phyloP scores from a whole-genome alignment of 2,888 invertebrate genomes.

The Dynastes maya region DNA sequence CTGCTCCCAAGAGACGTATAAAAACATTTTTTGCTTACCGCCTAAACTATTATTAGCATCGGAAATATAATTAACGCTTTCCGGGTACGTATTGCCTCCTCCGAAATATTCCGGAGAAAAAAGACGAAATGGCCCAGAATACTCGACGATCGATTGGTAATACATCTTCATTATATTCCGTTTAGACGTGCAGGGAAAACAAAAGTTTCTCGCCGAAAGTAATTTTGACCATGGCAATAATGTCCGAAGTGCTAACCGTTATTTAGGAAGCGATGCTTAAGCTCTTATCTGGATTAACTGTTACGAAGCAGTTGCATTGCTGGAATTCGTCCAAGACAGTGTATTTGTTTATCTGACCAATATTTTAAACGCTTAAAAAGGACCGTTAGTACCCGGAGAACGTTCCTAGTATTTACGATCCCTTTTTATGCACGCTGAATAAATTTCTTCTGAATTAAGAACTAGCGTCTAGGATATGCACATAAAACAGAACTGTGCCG shows the following conservation, averaged over 20 bases:
- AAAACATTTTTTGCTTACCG: constrained; percentile 13
- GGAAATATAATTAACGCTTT: constrained; percentile 17
- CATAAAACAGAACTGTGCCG: not conserved
- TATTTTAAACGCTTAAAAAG: constrained; percentile 35
- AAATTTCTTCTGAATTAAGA: constrained; percentile 3
- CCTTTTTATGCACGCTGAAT: constrained; percentile 15
- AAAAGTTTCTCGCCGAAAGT: not conserved
- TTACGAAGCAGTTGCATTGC: constrained; percentile 22
- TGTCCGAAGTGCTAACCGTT: constrained; percentile 13
- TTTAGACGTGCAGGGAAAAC: constrained; percentile 11
- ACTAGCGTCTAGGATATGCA: not conserved
- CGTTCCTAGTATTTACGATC: constrained; percentile 21
- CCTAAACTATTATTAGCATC: constrained; percentile 4
- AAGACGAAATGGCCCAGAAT: not conserved
- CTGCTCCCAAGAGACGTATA: constrained; percentile 1
- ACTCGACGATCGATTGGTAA: constrained; percentile 13
- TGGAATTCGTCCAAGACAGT: constrained; percentile 40
- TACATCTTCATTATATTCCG: constrained; percentile 37
- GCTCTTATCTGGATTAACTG: constrained; percentile 42
- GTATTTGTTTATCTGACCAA: constrained; percentile 39
- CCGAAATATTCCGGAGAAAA: not conserved
- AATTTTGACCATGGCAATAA: constrained; percentile 25
- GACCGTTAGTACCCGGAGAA: constrained; percentile 12
- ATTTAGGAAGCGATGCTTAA: constrained; percentile 36
- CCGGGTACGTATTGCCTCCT: not conserved